Evolutionary conservation across 2,113 vertebrate genomes (phyloP), one percentile per base, ranked within the genome.

Genomic region (Myotis yumanensis): DNA sequence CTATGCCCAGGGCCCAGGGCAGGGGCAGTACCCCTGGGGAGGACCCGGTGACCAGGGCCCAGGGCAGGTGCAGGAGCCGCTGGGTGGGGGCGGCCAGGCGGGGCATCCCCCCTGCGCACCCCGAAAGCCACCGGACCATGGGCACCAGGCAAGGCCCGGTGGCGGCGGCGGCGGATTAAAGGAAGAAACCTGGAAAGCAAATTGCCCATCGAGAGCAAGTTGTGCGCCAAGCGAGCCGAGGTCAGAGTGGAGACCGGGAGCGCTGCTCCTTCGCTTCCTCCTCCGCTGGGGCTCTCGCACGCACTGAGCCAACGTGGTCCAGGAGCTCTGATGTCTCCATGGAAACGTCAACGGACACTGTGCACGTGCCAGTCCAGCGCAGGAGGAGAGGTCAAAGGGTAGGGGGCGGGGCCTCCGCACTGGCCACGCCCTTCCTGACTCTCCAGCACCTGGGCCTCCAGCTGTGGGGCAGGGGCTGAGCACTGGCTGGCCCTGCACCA

Each of bases 41-140:
- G 40, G 40, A 40, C 5, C 40, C 40, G 5, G 40, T 40, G 5
- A 1, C 40, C 40, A 40, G 40, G 40, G 40, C 40, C 40, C 43
- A 43, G 43, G 43, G 43, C 43, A 7, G 43, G 43, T 51, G 48
- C 66, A 11, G 32, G 51, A 25, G 23, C 18, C 22, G 9, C 1
- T 0, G 14, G 51, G n/a, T 32, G 30, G 16, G 2, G 0, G 1
- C 0, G 5, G 66, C 4, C 11, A 20, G 15, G 22, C 1, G 2
- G 7, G 12, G 68, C 11, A 52, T 17, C 11, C 17, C 5, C 7
- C 0, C 1, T 0, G 10, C 0, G 0, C 3, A 10, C 1, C 2
- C 0, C 22, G 7, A 40, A 3, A 25, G 3, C 18, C 15, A 18
- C 62, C 0, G 7, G 52, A 25, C 1, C 10, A 5, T 0, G 0